Evolutionary conservation across 2,113 vertebrate genomes (phyloP).

Genomic region (Litocranius walleri): DNA sequence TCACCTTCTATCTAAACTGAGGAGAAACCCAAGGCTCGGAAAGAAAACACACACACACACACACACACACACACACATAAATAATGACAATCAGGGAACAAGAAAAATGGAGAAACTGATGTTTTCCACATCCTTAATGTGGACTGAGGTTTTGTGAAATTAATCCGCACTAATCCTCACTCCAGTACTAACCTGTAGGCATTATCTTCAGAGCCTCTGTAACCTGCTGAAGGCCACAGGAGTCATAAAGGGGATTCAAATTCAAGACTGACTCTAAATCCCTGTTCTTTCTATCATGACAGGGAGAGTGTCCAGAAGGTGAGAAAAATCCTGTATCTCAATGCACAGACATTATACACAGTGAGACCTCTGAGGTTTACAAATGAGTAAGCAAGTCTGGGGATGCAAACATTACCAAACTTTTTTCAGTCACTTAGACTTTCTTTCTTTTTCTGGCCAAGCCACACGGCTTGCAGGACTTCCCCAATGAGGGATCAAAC

Average conservation of each 20-base stretch:
- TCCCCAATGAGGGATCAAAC: background rate
- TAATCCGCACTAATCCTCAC: background rate
- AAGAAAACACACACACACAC: background rate
- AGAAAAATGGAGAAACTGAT: background rate
- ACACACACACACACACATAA: background rate
- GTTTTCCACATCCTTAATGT: background rate
- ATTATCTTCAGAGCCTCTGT: background rate
- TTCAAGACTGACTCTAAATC: background rate
- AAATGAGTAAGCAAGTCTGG: background rate
- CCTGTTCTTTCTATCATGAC: background rate
- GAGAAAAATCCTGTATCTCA: background rate
- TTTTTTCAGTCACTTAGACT: background rate
- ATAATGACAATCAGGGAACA: background rate
- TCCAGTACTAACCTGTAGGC: background rate
- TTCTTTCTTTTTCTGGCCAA: background rate
- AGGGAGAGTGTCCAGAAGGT: background rate
- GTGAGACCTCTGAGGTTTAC: background rate
- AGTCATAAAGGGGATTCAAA: background rate
- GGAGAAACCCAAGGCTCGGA: background rate
- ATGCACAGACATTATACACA: fast-evolving
- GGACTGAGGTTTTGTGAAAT: background rate
- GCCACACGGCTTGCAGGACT: background rate
- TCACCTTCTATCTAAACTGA: background rate
- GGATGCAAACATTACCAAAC: background rate
- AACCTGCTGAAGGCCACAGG: background rate